These are phyloP conservation scores for Drosophila yooni DNA, from an alignment of 2,888 invertebrate genomes.

Conservation along the genomic window DNA sequence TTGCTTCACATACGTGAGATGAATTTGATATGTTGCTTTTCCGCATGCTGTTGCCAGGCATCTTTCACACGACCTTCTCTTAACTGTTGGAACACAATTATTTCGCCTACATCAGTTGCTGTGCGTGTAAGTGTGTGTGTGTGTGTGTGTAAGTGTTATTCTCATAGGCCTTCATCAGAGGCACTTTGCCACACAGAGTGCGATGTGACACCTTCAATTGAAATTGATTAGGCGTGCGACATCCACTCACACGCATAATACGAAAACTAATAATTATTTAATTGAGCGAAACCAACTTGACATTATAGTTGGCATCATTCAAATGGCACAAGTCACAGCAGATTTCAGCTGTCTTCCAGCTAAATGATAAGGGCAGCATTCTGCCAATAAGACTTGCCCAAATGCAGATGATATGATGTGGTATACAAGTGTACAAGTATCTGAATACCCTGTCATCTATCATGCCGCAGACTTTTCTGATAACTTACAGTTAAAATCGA, in stretches of 20 bases:
- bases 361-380: constrained; percentile 1
- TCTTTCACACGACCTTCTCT: constrained; percentile 43
- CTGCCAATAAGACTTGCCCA: neutral
- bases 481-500: neutral
- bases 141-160: neutral
- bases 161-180: constrained; percentile 47
- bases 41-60: constrained; percentile 11
- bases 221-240: constrained; percentile 66
- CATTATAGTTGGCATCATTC: constrained; percentile 2
- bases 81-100: constrained; percentile 34
- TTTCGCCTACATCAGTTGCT: constrained; percentile 61
- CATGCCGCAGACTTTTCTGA: neutral
- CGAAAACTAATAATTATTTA: constrained; percentile 32
- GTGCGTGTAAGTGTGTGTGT: constrained; percentile 4
- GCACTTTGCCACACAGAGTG: constrained; percentile 26
- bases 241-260: constrained; percentile 28
- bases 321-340: constrained; percentile 21
- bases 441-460: neutral
- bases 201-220: constrained; percentile 74
- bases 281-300: constrained; percentile 28
- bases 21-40: neutral
- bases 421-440: neutral
- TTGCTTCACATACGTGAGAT: neutral
- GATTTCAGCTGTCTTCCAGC: constrained; percentile 15
- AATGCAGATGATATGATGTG: constrained; percentile 3